Conservation (phyloP, 1,140 invertebrate genomes). For the Anoplophora glabripennis region DNA sequence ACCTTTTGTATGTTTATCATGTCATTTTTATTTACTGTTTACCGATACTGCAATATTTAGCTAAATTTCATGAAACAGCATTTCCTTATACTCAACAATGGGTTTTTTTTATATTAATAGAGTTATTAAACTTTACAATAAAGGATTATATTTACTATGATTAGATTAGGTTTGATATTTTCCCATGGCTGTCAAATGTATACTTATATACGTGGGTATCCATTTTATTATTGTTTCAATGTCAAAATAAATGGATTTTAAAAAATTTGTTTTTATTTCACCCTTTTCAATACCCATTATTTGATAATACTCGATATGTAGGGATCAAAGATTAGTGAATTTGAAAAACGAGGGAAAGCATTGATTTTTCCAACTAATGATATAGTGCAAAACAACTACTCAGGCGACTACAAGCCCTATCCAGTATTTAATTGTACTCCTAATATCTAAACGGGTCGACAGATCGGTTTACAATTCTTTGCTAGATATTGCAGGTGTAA, state of each 20-base stretch:
- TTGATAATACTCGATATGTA: too few species aligned
- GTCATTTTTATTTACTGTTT: constrained; percentile 18
- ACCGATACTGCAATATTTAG: constrained; percentile 8
- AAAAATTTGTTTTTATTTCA: background rate
- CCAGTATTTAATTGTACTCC: too few species aligned
- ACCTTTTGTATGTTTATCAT: constrained; percentile 13
- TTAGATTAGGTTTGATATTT: constrained; percentile 3
- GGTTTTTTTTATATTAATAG: constrained; percentile 9
- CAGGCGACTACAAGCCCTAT: too few species aligned
- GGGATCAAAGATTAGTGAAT: too few species aligned
- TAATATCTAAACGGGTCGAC: too few species aligned
- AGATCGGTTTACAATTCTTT: too few species aligned
- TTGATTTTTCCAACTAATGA: too few species aligned
- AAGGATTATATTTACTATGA: constrained; percentile 30
- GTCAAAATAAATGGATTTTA: constrained; percentile 19
- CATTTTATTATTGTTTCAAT: constrained; percentile 40
- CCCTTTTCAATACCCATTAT: too few species aligned
- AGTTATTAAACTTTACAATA: constrained; percentile 16
- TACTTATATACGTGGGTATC: constrained; percentile 31
- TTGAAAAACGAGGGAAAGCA: too few species aligned
- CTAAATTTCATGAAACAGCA: constrained; percentile 11
- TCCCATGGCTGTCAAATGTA: constrained; percentile 6
- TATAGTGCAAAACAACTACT: too few species aligned
- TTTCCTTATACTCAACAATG: constrained; percentile 12
- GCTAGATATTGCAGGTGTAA: too few species aligned